A percentile compares a stretch with the other conserved stretches of the same genome.
These are phyloP conservation scores for Smutsia gigantea DNA, from an alignment of 2,797 vertebrate species.

Conservation along the genomic window DNA sequence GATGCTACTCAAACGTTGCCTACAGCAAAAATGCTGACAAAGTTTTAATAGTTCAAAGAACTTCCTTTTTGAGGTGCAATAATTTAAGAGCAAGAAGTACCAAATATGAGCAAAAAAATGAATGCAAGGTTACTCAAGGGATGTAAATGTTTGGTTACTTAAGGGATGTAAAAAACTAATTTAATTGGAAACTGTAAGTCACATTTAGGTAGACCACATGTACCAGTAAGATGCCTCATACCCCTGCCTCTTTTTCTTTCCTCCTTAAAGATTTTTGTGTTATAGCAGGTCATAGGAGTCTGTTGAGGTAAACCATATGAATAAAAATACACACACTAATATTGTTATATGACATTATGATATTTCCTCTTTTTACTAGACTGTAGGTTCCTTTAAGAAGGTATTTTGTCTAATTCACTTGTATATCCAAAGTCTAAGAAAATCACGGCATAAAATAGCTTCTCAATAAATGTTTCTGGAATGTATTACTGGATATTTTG, in stretches of 20 bases:
- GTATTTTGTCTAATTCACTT: not conserved
- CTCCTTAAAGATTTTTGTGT: not conserved
- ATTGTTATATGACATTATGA: not conserved
- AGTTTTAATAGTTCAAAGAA: not conserved
- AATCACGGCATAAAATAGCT: not conserved
- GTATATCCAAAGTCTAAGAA: not conserved
- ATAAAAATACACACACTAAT: not conserved
- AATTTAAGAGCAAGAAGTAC: not conserved
- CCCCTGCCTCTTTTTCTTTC: not conserved
- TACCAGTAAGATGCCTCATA: not conserved
- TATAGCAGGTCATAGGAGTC: not conserved
- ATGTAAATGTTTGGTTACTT: not conserved
- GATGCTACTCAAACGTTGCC: not conserved
- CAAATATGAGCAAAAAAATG: not conserved
- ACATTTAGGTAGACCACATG: not conserved
- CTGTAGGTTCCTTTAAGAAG: not conserved
- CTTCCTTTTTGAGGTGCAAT: not conserved
- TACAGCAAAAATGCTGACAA: not conserved
- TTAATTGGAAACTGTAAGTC: not conserved
- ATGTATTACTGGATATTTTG: slow-evolving; percentile 1
- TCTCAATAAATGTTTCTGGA: slow-evolving; percentile 8
- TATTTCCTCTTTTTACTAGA: not conserved
- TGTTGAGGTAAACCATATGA: not conserved
- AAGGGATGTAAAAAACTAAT: not conserved
- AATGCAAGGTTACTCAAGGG: not conserved